These are phyloP conservation scores for Lasioglossum baleicum DNA, from an alignment of 1,140 invertebrate genomes.

Conservation along the genomic window DNA sequence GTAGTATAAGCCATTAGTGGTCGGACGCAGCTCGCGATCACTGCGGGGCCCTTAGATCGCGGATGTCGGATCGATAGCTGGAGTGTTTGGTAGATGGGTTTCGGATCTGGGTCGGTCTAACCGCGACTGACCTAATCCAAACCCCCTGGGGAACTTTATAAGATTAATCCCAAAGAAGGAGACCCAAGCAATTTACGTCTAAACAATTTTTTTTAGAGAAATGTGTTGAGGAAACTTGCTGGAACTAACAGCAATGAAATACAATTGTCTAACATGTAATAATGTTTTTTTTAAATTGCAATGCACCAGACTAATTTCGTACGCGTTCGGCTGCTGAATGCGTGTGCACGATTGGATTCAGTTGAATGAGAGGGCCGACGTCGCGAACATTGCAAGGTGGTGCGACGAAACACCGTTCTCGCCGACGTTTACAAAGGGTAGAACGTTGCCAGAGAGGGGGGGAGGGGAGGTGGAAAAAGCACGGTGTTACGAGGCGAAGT, in stretches of 20 bases:
- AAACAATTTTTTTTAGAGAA: too few relatives aligned
- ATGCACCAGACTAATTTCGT: too few relatives aligned
- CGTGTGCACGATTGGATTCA: background rate
- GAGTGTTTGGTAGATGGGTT: background rate
- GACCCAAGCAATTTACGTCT: too few relatives aligned
- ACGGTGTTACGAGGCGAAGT: background rate
- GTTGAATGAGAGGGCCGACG: background rate
- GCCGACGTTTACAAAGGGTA: background rate
- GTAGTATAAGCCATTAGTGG: background rate
- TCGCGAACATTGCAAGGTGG: background rate
- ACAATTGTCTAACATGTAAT: too few relatives aligned
- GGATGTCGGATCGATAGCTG: background rate
- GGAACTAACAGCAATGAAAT: too few relatives aligned
- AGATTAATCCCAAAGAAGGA: too few relatives aligned
- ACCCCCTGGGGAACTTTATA: too few relatives aligned
- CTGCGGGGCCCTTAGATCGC: background rate
- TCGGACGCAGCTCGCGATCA: background rate
- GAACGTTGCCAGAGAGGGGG: background rate
- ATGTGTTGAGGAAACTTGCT: too few relatives aligned
- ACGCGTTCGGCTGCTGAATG: too few relatives aligned
- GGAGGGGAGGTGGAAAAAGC: background rate
- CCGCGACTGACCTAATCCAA: too few relatives aligned
- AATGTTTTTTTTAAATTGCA: too few relatives aligned
- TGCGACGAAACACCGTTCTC: background rate
- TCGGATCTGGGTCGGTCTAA: too few relatives aligned